phyloP scores from a whole-genome alignment of 1,140 invertebrate genomes.

The Bombus ignitus region DNA sequence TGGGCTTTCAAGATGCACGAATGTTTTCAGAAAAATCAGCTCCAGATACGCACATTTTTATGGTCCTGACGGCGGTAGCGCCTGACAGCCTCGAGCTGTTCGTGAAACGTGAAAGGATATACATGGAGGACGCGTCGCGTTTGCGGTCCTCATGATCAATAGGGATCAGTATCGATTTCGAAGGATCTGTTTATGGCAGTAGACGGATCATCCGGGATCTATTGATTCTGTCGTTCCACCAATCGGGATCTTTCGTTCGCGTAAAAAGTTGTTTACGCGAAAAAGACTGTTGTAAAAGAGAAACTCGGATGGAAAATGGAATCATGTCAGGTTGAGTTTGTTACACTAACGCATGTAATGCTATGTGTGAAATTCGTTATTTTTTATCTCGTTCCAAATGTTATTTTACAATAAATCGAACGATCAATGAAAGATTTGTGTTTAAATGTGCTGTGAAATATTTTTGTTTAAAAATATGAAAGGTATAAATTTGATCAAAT shows the following conservation, averaged over 20 bases:
- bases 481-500: neutral
- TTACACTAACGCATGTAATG: neutral
- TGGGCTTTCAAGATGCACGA: slow-evolving; percentile 56
- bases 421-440: neutral
- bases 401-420: neutral
- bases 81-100: slow-evolving; percentile 75
- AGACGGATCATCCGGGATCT: slow-evolving; percentile 58
- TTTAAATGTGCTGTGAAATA: neutral
- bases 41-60: slow-evolving; percentile 63
- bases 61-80: slow-evolving; percentile 60
- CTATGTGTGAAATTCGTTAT: neutral
- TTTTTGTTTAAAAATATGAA: neutral
- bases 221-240: slow-evolving; percentile 54
- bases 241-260: slow-evolving; percentile 30
- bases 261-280: slow-evolving; percentile 27
- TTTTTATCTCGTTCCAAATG: neutral
- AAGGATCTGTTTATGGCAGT: slow-evolving; percentile 49
- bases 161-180: slow-evolving; percentile 74
- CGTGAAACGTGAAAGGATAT: slow-evolving; percentile 74
- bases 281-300: slow-evolving; percentile 47
- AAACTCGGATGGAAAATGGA: slow-evolving; percentile 10
- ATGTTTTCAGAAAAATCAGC: slow-evolving; percentile 72
- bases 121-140: slow-evolving; percentile 68
- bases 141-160: slow-evolving; percentile 76
- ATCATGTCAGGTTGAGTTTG: slow-evolving; percentile 15